These are phyloP conservation scores for Microplitis deprimator DNA, from an alignment of 2,888 invertebrate genomes.

Conservation along the genomic window DNA sequence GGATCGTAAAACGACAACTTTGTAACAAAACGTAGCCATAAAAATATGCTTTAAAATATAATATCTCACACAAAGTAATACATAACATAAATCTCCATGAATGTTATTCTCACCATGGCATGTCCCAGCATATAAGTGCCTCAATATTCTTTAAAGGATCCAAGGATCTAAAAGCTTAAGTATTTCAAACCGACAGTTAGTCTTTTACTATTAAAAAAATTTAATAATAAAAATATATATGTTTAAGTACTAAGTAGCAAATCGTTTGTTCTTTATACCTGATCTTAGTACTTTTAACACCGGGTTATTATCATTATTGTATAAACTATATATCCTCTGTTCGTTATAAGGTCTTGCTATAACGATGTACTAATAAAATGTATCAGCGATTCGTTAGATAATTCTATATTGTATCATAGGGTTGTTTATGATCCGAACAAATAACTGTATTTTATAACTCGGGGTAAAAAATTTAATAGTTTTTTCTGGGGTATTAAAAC, in stretches of 20 bases:
- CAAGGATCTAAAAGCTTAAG: background rate
- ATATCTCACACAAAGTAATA: background rate
- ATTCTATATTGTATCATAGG: no score
- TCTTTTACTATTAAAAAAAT: slow-evolving; percentile 59
- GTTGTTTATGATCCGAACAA: no score
- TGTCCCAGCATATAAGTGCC: slow-evolving; percentile 56
- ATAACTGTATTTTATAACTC: no score
- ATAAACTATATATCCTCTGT: no score
- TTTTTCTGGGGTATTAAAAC: no score
- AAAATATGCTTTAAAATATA: slow-evolving; percentile 55
- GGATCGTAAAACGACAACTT: slow-evolving; percentile 62
- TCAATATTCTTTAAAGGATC: background rate
- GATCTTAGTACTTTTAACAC: background rate
- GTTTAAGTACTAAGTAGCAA: slow-evolving; percentile 56
- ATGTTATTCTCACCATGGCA: slow-evolving; percentile 57
- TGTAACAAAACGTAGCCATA: slow-evolving; percentile 67
- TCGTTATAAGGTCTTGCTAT: no score
- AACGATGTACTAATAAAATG: no score
- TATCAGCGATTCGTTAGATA: no score
- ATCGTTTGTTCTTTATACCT: background rate
- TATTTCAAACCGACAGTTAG: slow-evolving; percentile 3
- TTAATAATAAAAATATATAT: background rate
- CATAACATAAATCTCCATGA: slow-evolving; percentile 65
- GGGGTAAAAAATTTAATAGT: no score
- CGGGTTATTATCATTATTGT: background rate